A percentile compares a stretch with the other conserved stretches of the same genome.
These are phyloP conservation scores for Cenopis cana DNA, from an alignment of 2,888 invertebrate species.

Conservation along the genomic window DNA sequence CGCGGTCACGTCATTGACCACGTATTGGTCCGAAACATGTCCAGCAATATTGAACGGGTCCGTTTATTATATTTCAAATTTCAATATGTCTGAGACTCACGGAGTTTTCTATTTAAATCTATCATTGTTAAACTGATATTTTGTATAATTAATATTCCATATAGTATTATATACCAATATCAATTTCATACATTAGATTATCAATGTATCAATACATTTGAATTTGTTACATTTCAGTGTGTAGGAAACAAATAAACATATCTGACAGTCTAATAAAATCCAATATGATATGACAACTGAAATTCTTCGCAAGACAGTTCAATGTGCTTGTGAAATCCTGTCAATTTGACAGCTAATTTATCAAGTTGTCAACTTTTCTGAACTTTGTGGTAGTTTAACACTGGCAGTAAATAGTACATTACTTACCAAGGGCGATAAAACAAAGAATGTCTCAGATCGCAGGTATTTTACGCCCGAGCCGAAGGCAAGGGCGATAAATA, in stretches of 20 bases:
- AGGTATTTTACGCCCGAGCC: too few species aligned
- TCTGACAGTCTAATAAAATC: slow-evolving; percentile 16
- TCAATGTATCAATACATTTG: slow-evolving; percentile 19
- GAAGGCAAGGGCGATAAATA: too few species aligned
- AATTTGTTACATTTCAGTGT: slow-evolving; percentile 10
- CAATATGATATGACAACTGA: slow-evolving; percentile 12
- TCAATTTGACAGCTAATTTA: slow-evolving; percentile 13
- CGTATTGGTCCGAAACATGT: too few species aligned
- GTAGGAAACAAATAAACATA: background rate
- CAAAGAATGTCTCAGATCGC: too few species aligned
- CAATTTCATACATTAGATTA: slow-evolving; percentile 17
- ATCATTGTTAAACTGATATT: background rate
- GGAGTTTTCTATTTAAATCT: too few species aligned
- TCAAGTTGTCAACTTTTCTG: slow-evolving; percentile 3
- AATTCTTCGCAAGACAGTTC: background rate
- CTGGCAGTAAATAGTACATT: too few species aligned
- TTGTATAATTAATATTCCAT: background rate
- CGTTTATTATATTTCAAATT: too few species aligned
- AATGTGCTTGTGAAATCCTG: background rate
- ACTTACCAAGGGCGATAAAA: too few species aligned
- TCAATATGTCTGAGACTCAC: too few species aligned
- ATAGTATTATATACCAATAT: slow-evolving; percentile 3
- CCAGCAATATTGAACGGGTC: too few species aligned
- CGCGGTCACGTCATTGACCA: too few species aligned
- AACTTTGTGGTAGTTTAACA: background rate